Base-by-base conservation (phyloP, 2,113 vertebrate species). In the Ranitomeya imitator region DNA sequence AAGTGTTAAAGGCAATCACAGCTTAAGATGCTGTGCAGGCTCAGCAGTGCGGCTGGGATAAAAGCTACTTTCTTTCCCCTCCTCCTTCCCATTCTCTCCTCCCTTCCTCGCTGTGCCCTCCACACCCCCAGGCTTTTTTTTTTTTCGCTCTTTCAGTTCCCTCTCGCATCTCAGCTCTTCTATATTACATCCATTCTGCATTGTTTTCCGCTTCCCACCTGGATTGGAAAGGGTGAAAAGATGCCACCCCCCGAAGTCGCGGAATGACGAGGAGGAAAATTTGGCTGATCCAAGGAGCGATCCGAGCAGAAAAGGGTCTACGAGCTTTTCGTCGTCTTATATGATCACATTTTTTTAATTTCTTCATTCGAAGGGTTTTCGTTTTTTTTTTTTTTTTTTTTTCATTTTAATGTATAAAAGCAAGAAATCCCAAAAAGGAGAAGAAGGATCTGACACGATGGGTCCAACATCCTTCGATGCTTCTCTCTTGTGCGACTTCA, bases 21-120 rank as follows among this genome's bases (percentile, higher is more conserved):
- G 87, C 82, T 89, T 79, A 78, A 89, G 81, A 89, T 89, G 69
- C 87, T 85, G 73, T 89, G 81, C 87, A 89, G 81, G 73, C 81
- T 71, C 81, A 89, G 87, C 82, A 89, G 87, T 89, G 87, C 87
- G 87, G 87, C 81, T 89, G 87, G 81, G 81, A 89, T 84, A 89
- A 84, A 84, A 89, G 87, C 87, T 78, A 84, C 87, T 89, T 85
- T 89, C 87, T 79, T 26, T 79, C 73, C 81, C 81, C 74, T 79
- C 82, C 82, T 85, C 87, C 82, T 78, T 26, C 73, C 51, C 31
- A 54, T 63, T 79, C 82, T 77, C 80, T 79, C 87, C 87, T 89
- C 82, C 82, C 78, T 87, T 79, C 23, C 63, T 85, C 61, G 1
- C 86, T 73, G 78, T 79, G 65, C 86, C 86, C 63, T 87, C 78